Conservation (phyloP, 2,888 invertebrate species). For the Chrysolina oricalcia region DNA sequence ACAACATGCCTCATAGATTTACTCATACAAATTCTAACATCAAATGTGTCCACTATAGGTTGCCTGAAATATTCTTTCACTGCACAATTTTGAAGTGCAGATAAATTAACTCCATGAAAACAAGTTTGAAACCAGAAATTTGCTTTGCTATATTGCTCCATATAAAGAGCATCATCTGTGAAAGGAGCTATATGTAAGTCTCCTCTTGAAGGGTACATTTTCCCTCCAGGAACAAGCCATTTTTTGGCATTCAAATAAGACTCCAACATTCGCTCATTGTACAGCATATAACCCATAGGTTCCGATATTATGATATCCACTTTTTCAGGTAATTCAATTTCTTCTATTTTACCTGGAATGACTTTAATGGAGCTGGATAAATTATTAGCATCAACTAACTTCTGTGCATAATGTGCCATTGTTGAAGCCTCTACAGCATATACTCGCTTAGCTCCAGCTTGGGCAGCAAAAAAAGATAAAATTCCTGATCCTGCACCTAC, state of each 20-base stretch:
- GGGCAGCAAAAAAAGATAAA: slow-evolving; percentile 97
- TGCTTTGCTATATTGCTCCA: slow-evolving; percentile 98
- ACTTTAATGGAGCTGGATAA: slow-evolving; percentile 91
- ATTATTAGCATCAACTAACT: slow-evolving; percentile 91
- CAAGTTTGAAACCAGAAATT: slow-evolving; percentile 99
- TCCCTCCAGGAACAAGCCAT: slow-evolving; percentile 93
- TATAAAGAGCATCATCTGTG: slow-evolving; percentile 96
- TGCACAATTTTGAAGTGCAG: slow-evolving; percentile 92
- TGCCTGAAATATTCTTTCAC: slow-evolving; percentile 92
- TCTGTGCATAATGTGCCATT: slow-evolving; percentile 97
- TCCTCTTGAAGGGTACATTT: slow-evolving; percentile 98
- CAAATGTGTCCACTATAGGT: slow-evolving; percentile 77
- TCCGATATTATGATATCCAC: slow-evolving; percentile 99
- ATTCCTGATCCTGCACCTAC: slow-evolving; percentile 99
- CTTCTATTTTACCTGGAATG: slow-evolving; percentile 95
- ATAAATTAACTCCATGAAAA: slow-evolving; percentile 98
- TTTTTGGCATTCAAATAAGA: slow-evolving; percentile 99
- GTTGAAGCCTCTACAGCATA: slow-evolving; percentile 99
- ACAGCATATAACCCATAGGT: slow-evolving; percentile 99
- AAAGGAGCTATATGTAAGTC: slow-evolving; percentile 98
- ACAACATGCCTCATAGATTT: slow-evolving; percentile 94
- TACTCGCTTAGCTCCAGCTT: slow-evolving; percentile 96
- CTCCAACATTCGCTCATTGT: slow-evolving; percentile 99
- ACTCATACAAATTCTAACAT: slow-evolving; percentile 96
- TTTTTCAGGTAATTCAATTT: slow-evolving; percentile 94